phyloP scores from a whole-genome alignment of 2,113 vertebrate genomes.

The Fregata magnificens region DNA sequence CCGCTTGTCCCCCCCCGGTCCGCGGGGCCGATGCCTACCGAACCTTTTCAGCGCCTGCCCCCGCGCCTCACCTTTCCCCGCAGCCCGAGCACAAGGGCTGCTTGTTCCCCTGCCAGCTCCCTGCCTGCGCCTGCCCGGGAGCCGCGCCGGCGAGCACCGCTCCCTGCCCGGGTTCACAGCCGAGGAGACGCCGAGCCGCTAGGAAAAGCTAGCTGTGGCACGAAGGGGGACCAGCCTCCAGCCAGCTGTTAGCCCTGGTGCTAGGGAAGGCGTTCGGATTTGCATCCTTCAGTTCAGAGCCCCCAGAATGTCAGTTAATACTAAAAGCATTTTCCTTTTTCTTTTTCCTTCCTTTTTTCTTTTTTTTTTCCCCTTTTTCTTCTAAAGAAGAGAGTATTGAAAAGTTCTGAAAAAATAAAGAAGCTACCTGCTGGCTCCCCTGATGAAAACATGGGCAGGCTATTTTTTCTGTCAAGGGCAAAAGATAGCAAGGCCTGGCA shows the following conservation, averaged over 20 bases:
- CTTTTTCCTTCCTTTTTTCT: background rate
- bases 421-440: background rate
- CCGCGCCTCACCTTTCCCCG: background rate
- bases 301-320: background rate
- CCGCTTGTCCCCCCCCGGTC: background rate
- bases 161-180: background rate
- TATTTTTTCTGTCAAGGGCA: background rate
- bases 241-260: background rate
- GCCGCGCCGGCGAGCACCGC: background rate
- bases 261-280: background rate
- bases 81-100: background rate
- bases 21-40: background rate
- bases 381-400: background rate
- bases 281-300: background rate
- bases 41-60: background rate
- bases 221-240: background rate
- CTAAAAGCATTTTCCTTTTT: background rate
- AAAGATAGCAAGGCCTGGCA: background rate
- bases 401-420: background rate
- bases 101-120: background rate
- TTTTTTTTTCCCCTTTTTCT: background rate
- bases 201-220: background rate
- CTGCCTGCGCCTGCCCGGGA: background rate
- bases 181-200: background rate
- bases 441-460: fast-evolving